Evolutionary conservation across 1,140 invertebrate genomes (phyloP).

Genomic region (Heliothis subflexa): DNA sequence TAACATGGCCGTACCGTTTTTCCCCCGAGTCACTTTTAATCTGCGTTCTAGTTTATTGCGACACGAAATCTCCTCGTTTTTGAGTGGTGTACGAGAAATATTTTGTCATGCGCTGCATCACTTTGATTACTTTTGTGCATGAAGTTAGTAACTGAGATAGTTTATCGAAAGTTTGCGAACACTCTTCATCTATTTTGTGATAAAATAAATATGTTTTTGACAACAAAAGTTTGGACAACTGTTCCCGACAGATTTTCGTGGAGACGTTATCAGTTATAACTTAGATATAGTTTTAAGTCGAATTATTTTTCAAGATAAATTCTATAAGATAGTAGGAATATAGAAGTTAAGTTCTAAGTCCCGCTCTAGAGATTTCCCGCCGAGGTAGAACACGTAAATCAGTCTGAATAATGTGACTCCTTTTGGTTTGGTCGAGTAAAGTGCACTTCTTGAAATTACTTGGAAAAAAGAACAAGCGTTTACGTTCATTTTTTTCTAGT

Average conservation of each 20-base stretch:
- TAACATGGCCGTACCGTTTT: constrained; percentile 58
- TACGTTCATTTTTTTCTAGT: constrained; percentile 19
- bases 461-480: constrained; percentile 41
- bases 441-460: constrained; percentile 63
- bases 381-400: constrained; percentile 58
- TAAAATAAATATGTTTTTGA: background rate
- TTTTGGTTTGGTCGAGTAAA: constrained; percentile 58
- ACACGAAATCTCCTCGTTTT: constrained; percentile 51
- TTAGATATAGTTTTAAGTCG: background rate
- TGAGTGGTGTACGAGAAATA: constrained; percentile 42
- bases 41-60: constrained; percentile 63
- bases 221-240: no score
- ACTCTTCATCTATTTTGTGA: background rate
- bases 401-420: constrained; percentile 62
- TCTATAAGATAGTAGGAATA: constrained; percentile 6
- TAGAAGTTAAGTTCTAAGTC: background rate
- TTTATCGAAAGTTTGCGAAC: no score
- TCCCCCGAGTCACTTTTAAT: constrained; percentile 66
- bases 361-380: constrained; percentile 33
- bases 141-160: background rate
- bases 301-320: constrained; percentile 22
- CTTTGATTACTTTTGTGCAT: constrained; percentile 20
- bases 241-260: no score
- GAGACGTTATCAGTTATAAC: no score
- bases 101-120: constrained; percentile 38